Base-by-base conservation (phyloP, 2,888 invertebrate genomes). In the Nineta flava region DNA sequence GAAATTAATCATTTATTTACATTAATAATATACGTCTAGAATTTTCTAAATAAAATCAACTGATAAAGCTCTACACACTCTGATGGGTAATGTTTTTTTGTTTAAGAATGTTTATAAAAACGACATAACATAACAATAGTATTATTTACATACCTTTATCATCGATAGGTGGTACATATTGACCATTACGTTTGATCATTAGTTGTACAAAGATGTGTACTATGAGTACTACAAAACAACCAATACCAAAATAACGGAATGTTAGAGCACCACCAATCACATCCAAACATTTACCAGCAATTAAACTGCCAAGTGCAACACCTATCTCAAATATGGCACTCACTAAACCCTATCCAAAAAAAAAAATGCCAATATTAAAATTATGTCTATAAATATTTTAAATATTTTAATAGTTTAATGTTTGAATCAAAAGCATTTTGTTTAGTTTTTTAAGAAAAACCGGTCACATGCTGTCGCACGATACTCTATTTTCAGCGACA, bases 311-410 rank as follows among this genome's bases (percentile, higher is more conserved):
- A 10, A 79, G 62, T 0, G 88, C 82, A 0, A 87, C 83, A 13
- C 90, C 91, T 12, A 90, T 71, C 69, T 92, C 91, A 62, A 90
- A 92, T 45, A 88, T 72, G 3, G 87, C 88, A 12, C 91, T 88
- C 31, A 90, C 82, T 41, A 92, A 67, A 49, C 91, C 91, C 80
- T 86, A 66, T n/a, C n/a, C n/a, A 34, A 70, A 69, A 13, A 52
- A 49, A 49, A 46, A 17, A 32, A 46, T n/a, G 10, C 4, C 13
- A 47, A 3, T 16, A 6, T 10, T 32, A 12, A 31, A n/a, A 7
- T 4, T 13, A 15, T 9, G n/a, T 9, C 9, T 31, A 5, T 34
- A 32, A 13, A 34, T 32, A 5, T 46, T 9, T 9, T 15, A 41
- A 9, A 12, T 41, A 41, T 41, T n/a, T n/a, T n/a, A n/a, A n/a